Percentiles rank a stretch among this genome's conserved stretches.
These are phyloP conservation scores for Nephila pilipes DNA, from an alignment of 1,140 invertebrate genomes.

Conservation along the genomic window DNA sequence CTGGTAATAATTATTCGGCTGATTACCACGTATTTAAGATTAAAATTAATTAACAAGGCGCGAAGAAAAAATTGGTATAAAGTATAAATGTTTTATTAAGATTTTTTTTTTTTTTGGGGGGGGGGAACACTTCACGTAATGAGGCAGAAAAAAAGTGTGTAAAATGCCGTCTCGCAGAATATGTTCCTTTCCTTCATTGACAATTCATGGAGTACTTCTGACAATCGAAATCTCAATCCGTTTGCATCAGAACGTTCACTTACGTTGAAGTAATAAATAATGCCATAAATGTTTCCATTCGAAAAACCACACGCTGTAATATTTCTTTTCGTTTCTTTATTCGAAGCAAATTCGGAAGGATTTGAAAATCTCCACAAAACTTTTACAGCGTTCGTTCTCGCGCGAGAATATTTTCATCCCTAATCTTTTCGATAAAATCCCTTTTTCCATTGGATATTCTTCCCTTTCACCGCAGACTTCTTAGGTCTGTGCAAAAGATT, in stretches of 20 bases:
- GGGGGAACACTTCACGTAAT: not conserved
- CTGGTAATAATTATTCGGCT: no score
- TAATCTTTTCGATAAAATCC: conserved; percentile 49
- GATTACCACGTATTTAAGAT: no score
- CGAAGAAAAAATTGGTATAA: no score
- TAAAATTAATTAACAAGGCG: no score
- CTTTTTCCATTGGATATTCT: not conserved
- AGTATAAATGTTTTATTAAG: not conserved
- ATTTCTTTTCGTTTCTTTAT: not conserved
- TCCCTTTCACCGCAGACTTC: not conserved
- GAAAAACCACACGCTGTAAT: not conserved
- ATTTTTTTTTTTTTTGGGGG: no score
- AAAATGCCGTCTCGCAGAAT: not conserved
- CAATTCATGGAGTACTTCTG: not conserved
- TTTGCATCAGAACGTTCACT: not conserved
- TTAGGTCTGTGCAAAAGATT: conserved; percentile 3
- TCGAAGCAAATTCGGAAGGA: not conserved
- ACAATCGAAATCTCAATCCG: conserved; percentile 31
- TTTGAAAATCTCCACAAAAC: not conserved
- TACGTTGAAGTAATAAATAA: not conserved
- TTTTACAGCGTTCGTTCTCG: not conserved
- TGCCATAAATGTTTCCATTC: not conserved
- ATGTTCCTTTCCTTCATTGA: not conserved
- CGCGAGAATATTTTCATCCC: conserved; percentile 45
- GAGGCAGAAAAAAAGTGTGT: not conserved